Conservation (phyloP, 2,113 vertebrate species). For the Pollimyrus isidori region DNA sequence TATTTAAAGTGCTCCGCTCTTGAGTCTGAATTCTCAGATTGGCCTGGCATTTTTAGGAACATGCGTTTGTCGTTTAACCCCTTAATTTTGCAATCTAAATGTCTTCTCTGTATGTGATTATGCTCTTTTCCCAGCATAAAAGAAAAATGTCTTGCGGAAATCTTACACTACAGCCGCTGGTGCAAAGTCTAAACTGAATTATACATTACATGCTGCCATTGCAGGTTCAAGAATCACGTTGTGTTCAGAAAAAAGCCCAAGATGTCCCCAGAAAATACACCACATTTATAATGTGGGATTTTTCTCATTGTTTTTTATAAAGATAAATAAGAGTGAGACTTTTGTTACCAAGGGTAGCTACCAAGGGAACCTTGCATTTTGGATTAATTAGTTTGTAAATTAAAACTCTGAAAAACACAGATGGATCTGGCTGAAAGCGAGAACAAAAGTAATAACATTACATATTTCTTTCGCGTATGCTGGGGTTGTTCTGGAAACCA, state of each 20-base stretch:
- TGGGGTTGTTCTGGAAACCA: neutral
- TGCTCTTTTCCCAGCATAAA: neutral
- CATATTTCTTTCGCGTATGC: neutral
- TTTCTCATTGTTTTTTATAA: neutral
- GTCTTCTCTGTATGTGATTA: neutral
- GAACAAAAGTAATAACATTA: neutral
- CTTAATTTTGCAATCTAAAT: neutral
- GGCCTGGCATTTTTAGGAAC: constrained; percentile 7
- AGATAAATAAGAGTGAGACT: neutral
- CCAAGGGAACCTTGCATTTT: neutral
- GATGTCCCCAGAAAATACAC: neutral
- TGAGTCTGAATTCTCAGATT: constrained; percentile 1
- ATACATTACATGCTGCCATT: neutral
- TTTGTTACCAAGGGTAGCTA: neutral
- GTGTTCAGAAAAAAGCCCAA: neutral
- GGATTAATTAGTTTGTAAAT: neutral
- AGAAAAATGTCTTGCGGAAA: neutral
- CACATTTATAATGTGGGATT: neutral
- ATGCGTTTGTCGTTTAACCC: constrained; percentile 24
- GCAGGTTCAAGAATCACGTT: neutral
- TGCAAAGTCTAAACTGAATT: neutral
- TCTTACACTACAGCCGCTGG: neutral
- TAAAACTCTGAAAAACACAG: neutral
- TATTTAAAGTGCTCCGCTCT: constrained; percentile 22
- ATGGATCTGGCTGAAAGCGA: neutral